Base-by-base conservation (phyloP, 2,113 vertebrate species). In the Leptosomus discolor region DNA sequence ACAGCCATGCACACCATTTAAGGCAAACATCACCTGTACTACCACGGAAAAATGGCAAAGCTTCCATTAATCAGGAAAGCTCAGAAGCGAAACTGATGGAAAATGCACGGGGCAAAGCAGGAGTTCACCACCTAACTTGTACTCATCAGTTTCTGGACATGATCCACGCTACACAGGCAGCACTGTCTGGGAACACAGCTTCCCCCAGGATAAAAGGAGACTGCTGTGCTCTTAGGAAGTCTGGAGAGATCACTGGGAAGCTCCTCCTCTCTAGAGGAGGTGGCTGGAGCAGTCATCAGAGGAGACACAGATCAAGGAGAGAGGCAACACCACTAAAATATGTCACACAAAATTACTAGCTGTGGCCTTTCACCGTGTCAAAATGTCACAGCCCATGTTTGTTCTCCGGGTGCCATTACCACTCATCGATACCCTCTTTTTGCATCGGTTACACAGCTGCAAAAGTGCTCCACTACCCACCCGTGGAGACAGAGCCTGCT, bases 21-120 rank as follows among this genome's bases (percentile, higher is more conserved):
- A 84, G 95, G 86, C 93, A 97, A 97, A 81, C 84, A 96, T 84
- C 87, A 95, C 88, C 90, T 83, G 67, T n/a, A 78, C 78, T 74
- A 39, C 69, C 16, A 26, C 3, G 6, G 75, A 85, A 86, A 77
- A 89, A 93, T 18, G 64, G 80, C 85, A 96, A 97, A 96, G 54
- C 82, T 88, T 79, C 88, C 95, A 96, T 96, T 86, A 93, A 94
- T 91, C 58, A 98, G 92, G 75, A 94, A 93, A 91, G 87, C 95
- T 93, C 88, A 73, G 88, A 92, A 97, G 91, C 43, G 45, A 94
- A 94, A 95, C 82, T 94, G 95, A 93, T 95, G 85, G 92, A 96
- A 95, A 96, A 94, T 87, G 94, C 92, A 92, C 74, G 85, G 85
- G 85, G 92, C 94, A 94, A 96, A 90, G 90, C 93, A 78, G 85